These are phyloP conservation scores for Drosophila anomelani DNA, from an alignment of 2,888 invertebrate genomes.

Conservation along the genomic window DNA sequence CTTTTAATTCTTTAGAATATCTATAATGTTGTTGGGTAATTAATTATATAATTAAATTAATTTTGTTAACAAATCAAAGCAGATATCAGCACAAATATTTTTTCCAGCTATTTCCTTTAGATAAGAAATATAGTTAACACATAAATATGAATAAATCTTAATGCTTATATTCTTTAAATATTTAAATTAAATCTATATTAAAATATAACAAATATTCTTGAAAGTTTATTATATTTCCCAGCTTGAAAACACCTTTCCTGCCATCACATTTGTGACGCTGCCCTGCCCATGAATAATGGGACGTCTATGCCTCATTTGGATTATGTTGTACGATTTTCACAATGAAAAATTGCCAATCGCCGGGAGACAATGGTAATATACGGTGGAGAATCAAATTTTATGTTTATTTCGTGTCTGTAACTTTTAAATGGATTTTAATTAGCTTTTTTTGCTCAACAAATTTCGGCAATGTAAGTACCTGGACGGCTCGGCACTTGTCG, in stretches of 20 bases:
- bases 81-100: neutral
- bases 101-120: accelerated
- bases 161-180: neutral
- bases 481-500: conserved; percentile 48
- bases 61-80: neutral
- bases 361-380: conserved; percentile 28
- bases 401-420: conserved; percentile 61
- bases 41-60: neutral
- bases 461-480: conserved; percentile 52
- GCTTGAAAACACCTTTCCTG: neutral
- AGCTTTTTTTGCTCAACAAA: conserved; percentile 58
- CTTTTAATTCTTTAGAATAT: neutral
- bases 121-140: neutral
- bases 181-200: no score
- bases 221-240: neutral
- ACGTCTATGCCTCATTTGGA: conserved; percentile 72
- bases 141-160: accelerated
- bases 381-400: conserved; percentile 49
- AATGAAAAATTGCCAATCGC: conserved; percentile 74
- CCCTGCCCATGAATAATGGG: conserved; percentile 73
- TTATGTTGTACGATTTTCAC: conserved; percentile 78
- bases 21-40: neutral
- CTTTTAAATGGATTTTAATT: conserved; percentile 62
- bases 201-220: neutral
- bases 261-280: conserved; percentile 8